Evolutionary conservation across 2,797 vertebrate species (phyloP), one percentile per base, ranked within the genome.

Genomic region (Smutsia temminckii): DNA sequence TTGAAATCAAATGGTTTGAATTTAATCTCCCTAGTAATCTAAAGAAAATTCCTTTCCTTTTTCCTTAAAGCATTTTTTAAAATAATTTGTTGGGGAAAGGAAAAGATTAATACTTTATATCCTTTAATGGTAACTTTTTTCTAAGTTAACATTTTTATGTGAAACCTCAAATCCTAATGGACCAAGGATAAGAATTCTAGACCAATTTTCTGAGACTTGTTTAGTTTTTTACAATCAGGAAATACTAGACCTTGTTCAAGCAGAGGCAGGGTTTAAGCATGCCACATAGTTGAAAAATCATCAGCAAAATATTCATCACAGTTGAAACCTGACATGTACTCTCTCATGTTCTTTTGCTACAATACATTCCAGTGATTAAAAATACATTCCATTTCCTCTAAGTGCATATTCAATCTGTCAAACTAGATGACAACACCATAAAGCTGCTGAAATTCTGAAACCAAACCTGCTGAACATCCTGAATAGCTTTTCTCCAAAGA

Each of bases 231-330:
- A 68, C 13, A 95, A 77, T 55, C 57, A 85, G 51, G 51, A 95
- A 97, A 93, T 74, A 77, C 55, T 86, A 95, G 49, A 94, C 87
- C 69, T 72, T 89, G 7, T 85, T 95, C 55, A 94, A 95, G 87
- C 57, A 85, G 69, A 93, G 61, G 80, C 78, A 51, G 63, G 85
- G 84, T 93, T 87, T 89, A 94, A 96, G 85, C 72, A 85, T n/a
- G 71, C 57, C 59, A 53, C 34, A 25, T 29, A 91, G 63, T 34
- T 88, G 34, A 93, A 96, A 96, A 95, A 85, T 94, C 64, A 96
- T 74, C 77, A 92, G 93, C 83, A 95, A 96, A 96, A 90, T 92
- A 96, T 86, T 97, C 95, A 97, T 96, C 90, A 93, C 71, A 85
- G 90, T n/a, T 95, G 72, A 96, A 95, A 95, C n/a, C 32, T 94